Percentiles rank a stretch among this genome's conserved stretches.
Conservation (phyloP, 92 coral and sea anemone species). For the Porites evermanni region DNA sequence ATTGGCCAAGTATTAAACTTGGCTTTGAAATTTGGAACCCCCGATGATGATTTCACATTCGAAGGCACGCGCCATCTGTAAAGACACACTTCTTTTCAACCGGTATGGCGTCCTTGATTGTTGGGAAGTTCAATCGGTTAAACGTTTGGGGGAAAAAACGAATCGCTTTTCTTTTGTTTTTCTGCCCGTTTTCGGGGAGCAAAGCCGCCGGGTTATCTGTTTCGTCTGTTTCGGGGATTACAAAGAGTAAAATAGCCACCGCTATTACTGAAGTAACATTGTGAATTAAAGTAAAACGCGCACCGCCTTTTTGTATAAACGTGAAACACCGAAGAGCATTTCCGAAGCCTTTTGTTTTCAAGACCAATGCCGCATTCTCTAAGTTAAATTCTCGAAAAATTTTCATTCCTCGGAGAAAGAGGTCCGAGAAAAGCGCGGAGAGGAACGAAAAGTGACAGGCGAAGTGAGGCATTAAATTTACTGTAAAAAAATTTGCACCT, state of each 20-base stretch:
- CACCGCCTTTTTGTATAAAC: slow-evolving; percentile 3
- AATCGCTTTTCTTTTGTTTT: not conserved
- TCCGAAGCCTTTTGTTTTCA: not conserved
- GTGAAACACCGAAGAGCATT: slow-evolving; percentile 20
- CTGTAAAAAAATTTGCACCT: slow-evolving; percentile 4
- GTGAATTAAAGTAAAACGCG: not conserved
- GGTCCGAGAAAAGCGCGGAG: not conserved
- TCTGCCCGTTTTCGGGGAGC: not conserved
- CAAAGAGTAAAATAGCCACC: not conserved
- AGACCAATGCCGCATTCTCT: not conserved
- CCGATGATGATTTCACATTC: slow-evolving; percentile 26
- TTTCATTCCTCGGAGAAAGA: no score
- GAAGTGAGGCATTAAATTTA: not conserved
- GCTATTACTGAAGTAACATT: not conserved
- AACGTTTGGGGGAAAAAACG: not conserved
- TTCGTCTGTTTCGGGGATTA: not conserved
- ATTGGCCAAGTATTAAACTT: slow-evolving; percentile 28
- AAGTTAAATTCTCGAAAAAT: not conserved
- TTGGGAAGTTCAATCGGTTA: not conserved
- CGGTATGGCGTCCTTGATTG: not conserved
- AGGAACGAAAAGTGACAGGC: not conserved
- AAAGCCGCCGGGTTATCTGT: not conserved
- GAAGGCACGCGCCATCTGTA: slow-evolving; percentile 46
- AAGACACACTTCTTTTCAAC: slow-evolving; percentile 33
- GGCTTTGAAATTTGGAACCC: slow-evolving; percentile 26